Evolutionary conservation across 2,113 vertebrate genomes (phyloP).

Genomic region (Podarcis raffonei): DNA sequence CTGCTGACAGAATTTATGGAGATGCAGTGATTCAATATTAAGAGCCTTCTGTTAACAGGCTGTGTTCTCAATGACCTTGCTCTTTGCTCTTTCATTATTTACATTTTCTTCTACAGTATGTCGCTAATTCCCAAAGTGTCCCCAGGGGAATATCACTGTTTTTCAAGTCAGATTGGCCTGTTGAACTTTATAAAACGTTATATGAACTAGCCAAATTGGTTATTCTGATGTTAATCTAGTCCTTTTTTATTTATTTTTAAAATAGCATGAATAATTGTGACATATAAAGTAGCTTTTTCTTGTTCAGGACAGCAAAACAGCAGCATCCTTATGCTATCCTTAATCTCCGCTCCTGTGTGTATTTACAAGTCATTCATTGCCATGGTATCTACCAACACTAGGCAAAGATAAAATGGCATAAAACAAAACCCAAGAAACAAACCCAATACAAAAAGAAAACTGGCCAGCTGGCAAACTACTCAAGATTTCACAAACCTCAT

Average conservation of each 20-base stretch:
- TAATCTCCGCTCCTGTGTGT: neutral
- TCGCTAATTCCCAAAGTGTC: conserved; percentile 67
- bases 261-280: neutral
- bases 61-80: conserved; percentile 64
- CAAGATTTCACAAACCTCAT: conserved; percentile 29
- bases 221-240: conserved; percentile 27
- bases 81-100: conserved; percentile 71
- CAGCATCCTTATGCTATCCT: neutral
- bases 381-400: neutral
- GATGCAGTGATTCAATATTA: conserved; percentile 69
- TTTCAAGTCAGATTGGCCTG: conserved; percentile 53
- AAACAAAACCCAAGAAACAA: neutral
- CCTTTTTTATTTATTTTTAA: neutral
- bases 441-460: neutral
- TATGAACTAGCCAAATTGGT: conserved; percentile 16
- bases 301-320: conserved; percentile 11
- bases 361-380: conserved; percentile 11
- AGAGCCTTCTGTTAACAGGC: conserved; percentile 68
- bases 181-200: conserved; percentile 60
- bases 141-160: conserved; percentile 66
- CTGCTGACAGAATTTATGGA: conserved; percentile 62
- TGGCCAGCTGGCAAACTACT: conserved; percentile 20
- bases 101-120: conserved; percentile 71
- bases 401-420: conserved; percentile 17
- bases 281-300: conserved; percentile 5